Base-by-base conservation (phyloP, 1,140 invertebrate genomes). In the Zaprionus nigranus region DNA sequence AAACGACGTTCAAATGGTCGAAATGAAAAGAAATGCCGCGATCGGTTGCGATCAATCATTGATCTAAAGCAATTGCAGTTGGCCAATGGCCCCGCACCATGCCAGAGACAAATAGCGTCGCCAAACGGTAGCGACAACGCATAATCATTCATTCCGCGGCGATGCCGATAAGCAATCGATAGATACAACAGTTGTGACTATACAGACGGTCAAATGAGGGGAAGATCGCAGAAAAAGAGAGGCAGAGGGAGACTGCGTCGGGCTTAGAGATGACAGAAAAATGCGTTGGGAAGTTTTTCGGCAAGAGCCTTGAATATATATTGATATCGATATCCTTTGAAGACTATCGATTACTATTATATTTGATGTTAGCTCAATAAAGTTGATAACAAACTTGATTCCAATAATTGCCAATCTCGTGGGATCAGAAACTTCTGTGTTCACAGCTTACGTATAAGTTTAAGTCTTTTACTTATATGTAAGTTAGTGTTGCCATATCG, bases 81-180 rank as follows among this genome's bases (percentile, higher is more conserved):
- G 78, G 79, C 62, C 79, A 81, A 81, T 81, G 36, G 64, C 22
- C 11, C 22, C 11, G 5, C 40, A n/a, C 40, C 4, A 38, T 0
- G 12, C 7, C 40, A 12, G 28, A 85, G 71, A 78, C 63, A 81
- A 80, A 84, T 78, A 68, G 75, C 49, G 74, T 67, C 68, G 67
- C 26, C 69, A 57, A 80, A 80, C 80, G 69, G 81, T 83, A 83
- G 74, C 81, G 78, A 83, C 81, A 82, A 76, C 71, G 61, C 36
- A 46, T 53, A 75, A 75, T 75, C 43, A 75, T 59, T 64, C 60
- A 70, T 63, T 53, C 40, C 46, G 12, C 51, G 24, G 24, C 26
- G 17, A 57, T 43, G 15, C 22, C 59, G 38, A 63, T 51, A 20
- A 58, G 56, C 30, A 15, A 13, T 1, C 53, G 22, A 56, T 56